Base-by-base conservation (phyloP, 2,797 vertebrate genomes). In the Monodelphis domestica region DNA sequence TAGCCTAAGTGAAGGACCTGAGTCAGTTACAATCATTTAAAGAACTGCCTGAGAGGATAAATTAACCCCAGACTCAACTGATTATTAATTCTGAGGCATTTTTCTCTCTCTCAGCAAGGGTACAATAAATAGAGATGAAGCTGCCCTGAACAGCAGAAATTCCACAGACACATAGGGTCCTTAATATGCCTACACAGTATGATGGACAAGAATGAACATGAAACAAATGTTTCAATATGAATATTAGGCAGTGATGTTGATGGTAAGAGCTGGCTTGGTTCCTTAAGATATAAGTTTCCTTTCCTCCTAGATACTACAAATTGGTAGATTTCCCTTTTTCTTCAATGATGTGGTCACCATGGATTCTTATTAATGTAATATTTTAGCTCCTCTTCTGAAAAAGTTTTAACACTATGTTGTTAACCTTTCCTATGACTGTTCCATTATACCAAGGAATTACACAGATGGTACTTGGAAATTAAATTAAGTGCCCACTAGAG, bases 361-460 rank as follows among this genome's bases (percentile, higher is more conserved):
- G 24, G 54, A 93, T 95, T 90, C 91, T 53, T 93, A 52, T 88
- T 92, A 94, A 95, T n/a, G 94, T 84, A 92, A 93, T 88, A 95
- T 93, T 96, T 92, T 94, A 87, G 63, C 90, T 88, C 88, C 12
- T 96, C 91, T 92, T 89, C 59, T 95, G 88, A 93, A 89, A 95
- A 92, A 92, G 29, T n/a, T n/a, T 95, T 94, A 96, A 96, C 95
- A 94, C 24, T 91, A 17, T 33, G 87, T 26, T 45, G 33, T 95
- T 94, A 93, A 94, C 87, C 91, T 95, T 59, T 93, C 95, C 54
- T 95, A 94, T 59, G 95, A 93, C 70, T 93, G 59, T 26, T 92
- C 94, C 95, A 87, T 94, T 57, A 89, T 45, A 95, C 93, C 88
- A 96, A 95, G 91, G 51, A 93, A 96, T 96, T 95, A 90, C 63